Percentiles rank a stretch among this genome's conserved stretches.
Conservation (phyloP, 2,113 vertebrate species). For the Sturnus vulgaris region DNA sequence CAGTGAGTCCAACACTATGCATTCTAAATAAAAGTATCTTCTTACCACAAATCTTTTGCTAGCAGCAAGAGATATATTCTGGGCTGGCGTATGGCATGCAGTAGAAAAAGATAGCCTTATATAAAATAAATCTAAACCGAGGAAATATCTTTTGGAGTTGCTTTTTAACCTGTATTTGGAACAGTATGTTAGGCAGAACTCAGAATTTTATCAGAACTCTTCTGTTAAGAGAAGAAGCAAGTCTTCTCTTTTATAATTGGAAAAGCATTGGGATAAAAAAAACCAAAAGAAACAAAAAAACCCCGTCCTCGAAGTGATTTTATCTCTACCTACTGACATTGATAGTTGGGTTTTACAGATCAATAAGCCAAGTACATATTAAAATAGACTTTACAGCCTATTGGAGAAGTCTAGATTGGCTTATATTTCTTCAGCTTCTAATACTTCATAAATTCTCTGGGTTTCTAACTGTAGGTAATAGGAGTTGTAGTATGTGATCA, state of each 20-base stretch:
- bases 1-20: accelerated
- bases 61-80: not conserved
- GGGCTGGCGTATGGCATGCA: not conserved
- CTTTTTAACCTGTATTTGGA: not conserved
- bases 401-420: not conserved
- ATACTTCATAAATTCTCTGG: not conserved
- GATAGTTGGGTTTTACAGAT: not conserved
- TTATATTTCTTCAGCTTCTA: not conserved
- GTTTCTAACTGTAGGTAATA: not conserved
- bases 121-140: not conserved
- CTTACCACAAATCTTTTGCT: not conserved
- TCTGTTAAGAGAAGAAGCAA: not conserved
- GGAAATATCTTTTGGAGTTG: not conserved
- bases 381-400: not conserved
- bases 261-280: not conserved
- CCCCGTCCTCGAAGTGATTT: not conserved
- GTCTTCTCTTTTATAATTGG: not conserved
- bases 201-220: not conserved
- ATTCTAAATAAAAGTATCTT: not conserved
- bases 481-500: not conserved
- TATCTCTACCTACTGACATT: not conserved
- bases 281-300: not conserved
- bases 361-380: not conserved
- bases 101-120: not conserved
- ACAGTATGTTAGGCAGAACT: not conserved